Conservation (phyloP, 2,113 vertebrate genomes). For the Vombatus ursinus region DNA sequence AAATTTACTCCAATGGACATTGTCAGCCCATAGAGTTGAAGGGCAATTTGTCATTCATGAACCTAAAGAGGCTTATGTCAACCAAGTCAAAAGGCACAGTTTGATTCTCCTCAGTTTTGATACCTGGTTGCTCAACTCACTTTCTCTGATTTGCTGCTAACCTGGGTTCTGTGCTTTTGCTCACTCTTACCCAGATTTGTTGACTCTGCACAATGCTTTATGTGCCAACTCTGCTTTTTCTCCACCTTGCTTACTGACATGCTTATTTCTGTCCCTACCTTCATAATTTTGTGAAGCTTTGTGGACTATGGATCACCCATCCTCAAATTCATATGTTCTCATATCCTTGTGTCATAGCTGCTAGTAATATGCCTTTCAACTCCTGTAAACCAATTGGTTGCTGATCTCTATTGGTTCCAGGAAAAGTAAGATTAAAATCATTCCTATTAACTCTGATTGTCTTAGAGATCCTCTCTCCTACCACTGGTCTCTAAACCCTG, state of each 20-base stretch:
- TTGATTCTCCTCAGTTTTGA: neutral
- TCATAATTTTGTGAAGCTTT: neutral
- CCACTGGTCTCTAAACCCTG: neutral
- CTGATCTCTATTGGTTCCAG: neutral
- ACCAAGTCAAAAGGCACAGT: neutral
- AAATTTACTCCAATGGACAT: neutral
- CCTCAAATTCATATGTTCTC: neutral
- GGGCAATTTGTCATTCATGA: neutral
- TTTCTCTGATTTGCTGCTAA: neutral
- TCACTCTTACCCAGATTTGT: neutral
- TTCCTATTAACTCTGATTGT: neutral
- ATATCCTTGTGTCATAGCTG: neutral
- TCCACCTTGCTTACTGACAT: neutral
- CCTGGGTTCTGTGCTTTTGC: neutral
- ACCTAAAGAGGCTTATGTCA: neutral
- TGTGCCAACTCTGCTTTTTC: neutral
- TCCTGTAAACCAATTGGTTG: neutral
- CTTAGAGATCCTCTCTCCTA: neutral
- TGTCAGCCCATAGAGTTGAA: too few relatives aligned
- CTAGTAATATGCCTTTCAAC: neutral
- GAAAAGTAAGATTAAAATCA: neutral
- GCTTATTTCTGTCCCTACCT: neutral
- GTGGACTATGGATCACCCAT: neutral
- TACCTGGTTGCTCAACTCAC: neutral
- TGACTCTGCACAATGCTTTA: neutral